Evolutionary conservation across 92 coral and sea anemone genomes (phyloP), one percentile per base, ranked within the genome.

Genomic region (Blastomussa wellsi): DNA sequence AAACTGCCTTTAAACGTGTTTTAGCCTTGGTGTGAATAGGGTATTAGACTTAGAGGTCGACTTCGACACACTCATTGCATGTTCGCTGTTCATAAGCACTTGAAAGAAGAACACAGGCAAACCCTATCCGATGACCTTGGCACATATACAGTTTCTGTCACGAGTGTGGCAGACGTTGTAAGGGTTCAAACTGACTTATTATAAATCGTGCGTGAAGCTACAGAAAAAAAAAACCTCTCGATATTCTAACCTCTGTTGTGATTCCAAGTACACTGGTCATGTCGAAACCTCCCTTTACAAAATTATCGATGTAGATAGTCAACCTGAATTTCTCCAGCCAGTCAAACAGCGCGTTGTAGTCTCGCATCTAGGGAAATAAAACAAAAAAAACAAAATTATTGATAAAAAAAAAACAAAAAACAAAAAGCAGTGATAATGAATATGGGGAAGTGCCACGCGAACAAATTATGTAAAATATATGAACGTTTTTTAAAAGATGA

Each of bases 231-330:
- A 39, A 38, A 51, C 15, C 26, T 35, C 12, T 9, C 5, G 7
- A 22, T 22, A 26, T 15, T 22, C 86, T 79, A 86, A 97, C 99
- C 96, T 97, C 97, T 32, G 97, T 86, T 2, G 99, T 97, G 24
- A 97, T 86, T 32, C 95, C 99, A 44, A 60, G 85, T 75, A 97
- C 79, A 77, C 95, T 91, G 17, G 90, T 88, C 93, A 97, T 89
- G 86, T 97, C 99, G 65, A 97, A 97, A 29, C 99, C 99, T 78
- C 95, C 99, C 39, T 85, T 90, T 22, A 92, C 98, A 83, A 97
- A 97, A 90, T 92, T 92, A 76, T 97, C 99, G 89, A 97, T 91
- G 87, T 97, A 97, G 57, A 93, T 81, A 20, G 91, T 84, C 41
- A 97, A 86, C 83, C 91, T 97, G 82, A 91, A 93, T 66, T 87